Evolutionary conservation across 2,888 invertebrate genomes (phyloP), one percentile per base, ranked within the genome.

Genomic region (Leucoma salicis): DNA sequence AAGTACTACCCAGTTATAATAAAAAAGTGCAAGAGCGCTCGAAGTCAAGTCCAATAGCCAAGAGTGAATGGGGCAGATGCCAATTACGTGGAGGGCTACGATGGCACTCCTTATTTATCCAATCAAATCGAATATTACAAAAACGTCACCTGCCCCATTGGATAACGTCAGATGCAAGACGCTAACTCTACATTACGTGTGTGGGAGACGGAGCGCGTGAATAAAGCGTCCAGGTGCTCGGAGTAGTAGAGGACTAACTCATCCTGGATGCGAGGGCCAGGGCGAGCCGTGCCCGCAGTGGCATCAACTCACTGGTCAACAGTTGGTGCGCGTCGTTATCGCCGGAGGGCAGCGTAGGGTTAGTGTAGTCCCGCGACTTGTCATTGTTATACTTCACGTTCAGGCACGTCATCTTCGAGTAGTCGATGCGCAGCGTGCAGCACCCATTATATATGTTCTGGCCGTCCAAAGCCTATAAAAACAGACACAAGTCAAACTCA

Each of bases 311-410:
- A 85, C 89, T 89, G 74, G 94, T 93, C 67, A 94, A 90, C 71
- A 92, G 90, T 65, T 92, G 90, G 70, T 92, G 92, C 38, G 87
- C 81, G 53, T 92, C 92, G 14, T 91, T 92, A 63, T 99, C 99
- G 37, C 99, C 99, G 39, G 97, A 96, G 4, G 99, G 99, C 79
- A 99, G 93, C 79, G 95, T 95, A 38, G 99, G 99, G 90, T 99
- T 99, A 67, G 99, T 99, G 92, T 98, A 99, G 91, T 99, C 99
- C 49, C 99, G 93, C 50, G 98, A 98, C 91, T 99, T 99, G 92
- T 99, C 99, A 90, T 99, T 99, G 92, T 99, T 99, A 92, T 98
- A 99, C 87, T 99, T 98, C 65, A 99, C 99, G 90, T 99, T 99
- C 70, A 99, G 92, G 68, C 97, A 97, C 69, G 97, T 95, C 93